Percentiles rank a stretch among this genome's conserved stretches.
These are phyloP conservation scores for Bombus breviceps DNA, from an alignment of 1,140 invertebrate genomes.

Conservation along the genomic window DNA sequence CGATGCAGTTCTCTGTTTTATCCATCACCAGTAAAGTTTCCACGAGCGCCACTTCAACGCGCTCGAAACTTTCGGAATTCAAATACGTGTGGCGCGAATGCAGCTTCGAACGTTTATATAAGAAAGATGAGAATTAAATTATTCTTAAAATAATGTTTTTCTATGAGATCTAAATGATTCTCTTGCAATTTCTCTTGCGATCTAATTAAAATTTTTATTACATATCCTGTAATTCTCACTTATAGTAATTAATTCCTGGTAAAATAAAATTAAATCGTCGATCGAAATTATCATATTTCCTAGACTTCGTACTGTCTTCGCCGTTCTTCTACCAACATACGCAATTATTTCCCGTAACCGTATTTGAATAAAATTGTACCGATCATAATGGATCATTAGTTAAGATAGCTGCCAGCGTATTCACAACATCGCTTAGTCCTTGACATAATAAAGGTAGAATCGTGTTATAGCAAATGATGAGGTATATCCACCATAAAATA, in stretches of 20 bases:
- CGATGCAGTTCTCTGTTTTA: slow-evolving; percentile 28
- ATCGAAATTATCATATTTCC: neutral
- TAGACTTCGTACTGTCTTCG: neutral
- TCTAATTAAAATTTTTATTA: neutral
- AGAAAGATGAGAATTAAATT: neutral
- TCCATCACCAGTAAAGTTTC: slow-evolving; percentile 17
- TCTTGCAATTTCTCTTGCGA: neutral
- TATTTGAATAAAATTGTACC: too few species aligned
- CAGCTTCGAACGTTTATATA: neutral
- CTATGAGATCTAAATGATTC: neutral
- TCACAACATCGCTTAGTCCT: slow-evolving; percentile 34
- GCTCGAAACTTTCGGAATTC: neutral
- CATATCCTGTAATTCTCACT: neutral
- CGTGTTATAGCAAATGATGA: slow-evolving; percentile 19
- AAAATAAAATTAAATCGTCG: neutral
- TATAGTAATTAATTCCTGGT: neutral
- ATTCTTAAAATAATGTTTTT: neutral
- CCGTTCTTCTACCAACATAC: neutral
- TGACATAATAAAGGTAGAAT: slow-evolving; percentile 44
- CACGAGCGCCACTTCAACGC: neutral
- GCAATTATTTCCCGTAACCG: neutral
- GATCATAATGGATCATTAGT: neutral
- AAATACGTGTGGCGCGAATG: slow-evolving; percentile 49
- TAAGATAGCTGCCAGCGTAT: neutral
- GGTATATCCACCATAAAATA: slow-evolving; percentile 59